phyloP scores from a whole-genome alignment of 2,113 vertebrate genomes.

The Pelecanoides urinatrix region DNA sequence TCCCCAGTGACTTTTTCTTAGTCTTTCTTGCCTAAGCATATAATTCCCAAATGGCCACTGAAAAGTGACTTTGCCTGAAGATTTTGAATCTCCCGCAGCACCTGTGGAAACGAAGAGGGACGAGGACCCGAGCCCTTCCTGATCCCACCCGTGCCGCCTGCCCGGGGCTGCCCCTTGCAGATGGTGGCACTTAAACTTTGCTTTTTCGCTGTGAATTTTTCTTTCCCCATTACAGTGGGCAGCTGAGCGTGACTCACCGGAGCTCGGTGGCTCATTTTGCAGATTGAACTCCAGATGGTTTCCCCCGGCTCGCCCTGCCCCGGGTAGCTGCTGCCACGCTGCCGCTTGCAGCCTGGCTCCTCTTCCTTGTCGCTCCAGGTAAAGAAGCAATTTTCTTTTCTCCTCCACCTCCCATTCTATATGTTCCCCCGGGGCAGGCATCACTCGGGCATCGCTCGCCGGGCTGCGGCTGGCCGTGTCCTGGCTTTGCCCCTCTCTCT shows the following conservation, averaged over 20 bases:
- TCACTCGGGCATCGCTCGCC: fast-evolving
- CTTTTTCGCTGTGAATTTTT: too few relatives aligned
- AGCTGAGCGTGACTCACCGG: neutral
- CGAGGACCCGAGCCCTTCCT: fast-evolving
- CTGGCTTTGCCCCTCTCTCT: neutral
- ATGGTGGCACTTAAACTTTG: neutral
- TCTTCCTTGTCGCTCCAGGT: neutral
- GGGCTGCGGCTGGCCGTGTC: fast-evolving
- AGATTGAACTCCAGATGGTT: neutral
- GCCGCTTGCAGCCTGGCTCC: neutral
- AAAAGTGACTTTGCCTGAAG: neutral
- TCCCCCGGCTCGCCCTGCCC: neutral
- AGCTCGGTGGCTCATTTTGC: neutral
- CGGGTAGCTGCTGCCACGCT: neutral
- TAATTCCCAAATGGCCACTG: neutral
- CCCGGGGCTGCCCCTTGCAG: neutral
- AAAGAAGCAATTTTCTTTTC: neutral
- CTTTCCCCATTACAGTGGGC: neutral
- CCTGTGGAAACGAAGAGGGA: neutral
- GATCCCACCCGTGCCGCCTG: too few relatives aligned
- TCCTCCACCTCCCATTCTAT: neutral
- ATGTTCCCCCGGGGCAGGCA: fast-evolving
- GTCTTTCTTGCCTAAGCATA: neutral
- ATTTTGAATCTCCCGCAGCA: neutral
- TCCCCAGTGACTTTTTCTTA: too few relatives aligned